Base-by-base conservation (phyloP, 1,140 invertebrate species). In the Periplaneta americana region DNA sequence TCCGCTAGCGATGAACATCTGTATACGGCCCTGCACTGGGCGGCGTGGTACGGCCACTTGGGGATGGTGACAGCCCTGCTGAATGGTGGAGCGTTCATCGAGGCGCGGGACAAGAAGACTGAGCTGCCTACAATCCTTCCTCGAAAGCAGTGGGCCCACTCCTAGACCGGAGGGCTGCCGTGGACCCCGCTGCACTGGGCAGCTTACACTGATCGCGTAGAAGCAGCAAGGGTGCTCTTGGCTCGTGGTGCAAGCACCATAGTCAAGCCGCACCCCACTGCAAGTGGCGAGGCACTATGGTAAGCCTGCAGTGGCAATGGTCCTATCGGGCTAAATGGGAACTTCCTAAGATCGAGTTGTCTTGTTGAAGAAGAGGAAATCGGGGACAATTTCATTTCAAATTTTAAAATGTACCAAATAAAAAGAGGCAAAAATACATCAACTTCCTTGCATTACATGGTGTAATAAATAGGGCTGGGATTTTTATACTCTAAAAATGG, bases 151-250 rank as follows among this genome's bases (percentile, higher is more conserved):
- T 28, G 77, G 1, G 32, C 13, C 31, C 34, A 28, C 33, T 78
- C 31, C 77, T 78, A 13, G 3, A 35, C 11, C 10, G 11, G 11
- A 34, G 77, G 31, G 34, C 37, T 22, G 77, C 32, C 77, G 18
- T 28, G 17, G 22, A 10, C 77, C 22, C 93, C 94, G 0, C 86
- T 96, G 31, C 94, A 95, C 84, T 92, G 95, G 86, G 94, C 94
- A 22, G 93, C 93, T 74, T 89, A 91, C 74, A 93, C 94, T 85
- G 94, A 94, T 1, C 93, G 91, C 85, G 87, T 93, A 34, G 89
- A 91, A 80, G 89, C 95, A 4, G 90, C 92, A 2, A 89, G 94
- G 87, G 87, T 94, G 34, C 74, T 75, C 13, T 8, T 75, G 2
- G 74, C n/a, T 13, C n/a, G n/a, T 28, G 74, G 74, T 32, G 74